Evolutionary conservation across 2,797 vertebrate species (phyloP), one percentile per base, ranked within the genome.

Genomic region (Rousettus madagascariensis): DNA sequence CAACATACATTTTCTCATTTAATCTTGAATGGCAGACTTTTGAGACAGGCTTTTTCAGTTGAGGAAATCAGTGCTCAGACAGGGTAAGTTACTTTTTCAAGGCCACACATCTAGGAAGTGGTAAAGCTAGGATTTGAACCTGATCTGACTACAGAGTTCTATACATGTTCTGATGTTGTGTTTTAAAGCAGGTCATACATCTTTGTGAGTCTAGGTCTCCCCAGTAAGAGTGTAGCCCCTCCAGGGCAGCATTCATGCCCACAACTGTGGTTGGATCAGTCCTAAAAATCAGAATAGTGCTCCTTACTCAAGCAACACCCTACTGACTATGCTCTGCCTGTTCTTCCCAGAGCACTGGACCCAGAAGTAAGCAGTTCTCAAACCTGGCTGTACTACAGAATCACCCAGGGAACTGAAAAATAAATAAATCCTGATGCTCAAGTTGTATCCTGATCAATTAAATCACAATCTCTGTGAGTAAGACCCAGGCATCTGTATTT

Each of bases 131-230:
- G 30, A 94, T 68, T 26, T 94, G 71, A 94, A 85, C 38, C 51
- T 94, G 30, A 46, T 84, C 68, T 86, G 65, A 94, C 79, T 92
- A 30, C 36, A 96, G 61, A 97, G 51, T 12, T 91, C 71, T 78
- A 80, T 13, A 59, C 26, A 30, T 33, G 78, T 69, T 94, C 61
- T 72, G 77, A 90, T 90, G 38, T 46, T 57, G n/a, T 75, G 33
- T 82, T 91, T 71, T 80, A 92, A 95, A 65, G 49, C 41, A 80
- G 46, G 43, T 46, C 51, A 69, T 51, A 30, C 75, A 74, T 77
- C 79, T 86, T 89, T 80, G 38, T 94, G 75, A 91, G 38, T 85
- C 49, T 78, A 72, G 49, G 68, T 46, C 38, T 95, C 68, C 71
- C 63, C 24, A 33, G 0, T 82, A 84, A 82, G 46, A 41, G 17